Evolutionary conservation across 2,797 vertebrate species (phyloP).

Genomic region (Lithobates pipiens): DNA sequence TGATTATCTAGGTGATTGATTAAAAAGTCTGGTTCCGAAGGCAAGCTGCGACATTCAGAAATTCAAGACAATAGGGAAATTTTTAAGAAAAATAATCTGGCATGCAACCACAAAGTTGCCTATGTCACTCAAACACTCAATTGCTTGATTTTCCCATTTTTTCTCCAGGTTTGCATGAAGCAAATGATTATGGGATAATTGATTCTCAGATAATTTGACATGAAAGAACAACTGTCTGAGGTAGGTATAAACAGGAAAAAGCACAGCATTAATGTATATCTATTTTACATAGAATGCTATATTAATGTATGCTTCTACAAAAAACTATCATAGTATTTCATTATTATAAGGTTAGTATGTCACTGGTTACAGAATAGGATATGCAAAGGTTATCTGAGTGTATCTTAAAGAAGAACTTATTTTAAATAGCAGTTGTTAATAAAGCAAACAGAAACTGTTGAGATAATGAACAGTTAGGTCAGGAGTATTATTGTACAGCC

Average conservation of each 20-base stretch:
- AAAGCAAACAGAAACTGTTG: no score
- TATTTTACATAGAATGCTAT: conserved; percentile 21
- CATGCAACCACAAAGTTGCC: conserved; percentile 60
- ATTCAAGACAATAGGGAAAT: conserved; percentile 99
- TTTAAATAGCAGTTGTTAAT: no score
- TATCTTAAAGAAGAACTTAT: no score
- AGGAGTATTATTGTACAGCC: no score
- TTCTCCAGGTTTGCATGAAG: conserved; percentile 68
- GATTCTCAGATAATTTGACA: conserved; percentile 74
- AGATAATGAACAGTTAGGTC: no score
- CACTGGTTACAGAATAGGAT: conserved; percentile 24
- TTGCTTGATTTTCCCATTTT: conserved; percentile 57
- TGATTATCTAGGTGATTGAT: conserved; percentile 99
- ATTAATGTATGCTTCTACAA: background rate
- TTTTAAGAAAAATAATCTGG: conserved; percentile 62
- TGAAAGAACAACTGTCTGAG: conserved; percentile 66
- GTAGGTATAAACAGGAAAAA: conserved; percentile 43
- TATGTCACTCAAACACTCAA: conserved; percentile 73
- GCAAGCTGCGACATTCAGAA: conserved; percentile 93
- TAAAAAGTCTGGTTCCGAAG: conserved; percentile 95
- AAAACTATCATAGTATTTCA: conserved; percentile 18
- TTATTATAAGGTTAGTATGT: conserved; percentile 20
- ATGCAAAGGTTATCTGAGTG: background rate
- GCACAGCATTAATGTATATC: conserved; percentile 15
- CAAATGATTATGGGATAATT: conserved; percentile 80